Evolutionary conservation across 2,113 vertebrate genomes (phyloP).

Genomic region (Okapia johnstoni): DNA sequence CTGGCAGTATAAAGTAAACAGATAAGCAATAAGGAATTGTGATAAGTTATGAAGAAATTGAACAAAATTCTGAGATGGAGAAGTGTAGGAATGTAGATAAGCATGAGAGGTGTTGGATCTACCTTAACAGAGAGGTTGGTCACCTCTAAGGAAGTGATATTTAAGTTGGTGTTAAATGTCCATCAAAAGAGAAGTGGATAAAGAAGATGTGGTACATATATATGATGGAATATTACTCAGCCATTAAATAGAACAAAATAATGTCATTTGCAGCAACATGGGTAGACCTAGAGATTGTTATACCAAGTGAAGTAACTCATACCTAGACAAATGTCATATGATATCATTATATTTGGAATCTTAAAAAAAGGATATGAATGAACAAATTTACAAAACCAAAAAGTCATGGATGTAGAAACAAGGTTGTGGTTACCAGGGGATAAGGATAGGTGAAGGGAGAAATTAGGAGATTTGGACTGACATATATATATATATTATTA

Average conservation of each 20-base stretch:
- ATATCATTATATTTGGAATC: background rate
- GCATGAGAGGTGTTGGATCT: background rate
- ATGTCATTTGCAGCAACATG: background rate
- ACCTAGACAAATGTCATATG: background rate
- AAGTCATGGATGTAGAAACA: background rate
- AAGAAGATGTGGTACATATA: background rate
- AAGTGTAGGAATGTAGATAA: background rate
- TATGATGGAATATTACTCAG: background rate
- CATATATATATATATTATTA: background rate
- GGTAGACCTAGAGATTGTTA: background rate
- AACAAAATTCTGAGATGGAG: background rate
- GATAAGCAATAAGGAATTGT: background rate
- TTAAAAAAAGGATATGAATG: background rate
- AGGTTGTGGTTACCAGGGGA: background rate
- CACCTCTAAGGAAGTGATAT: background rate
- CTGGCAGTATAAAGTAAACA: background rate
- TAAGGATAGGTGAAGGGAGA: background rate
- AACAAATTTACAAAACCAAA: background rate
- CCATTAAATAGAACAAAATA: background rate
- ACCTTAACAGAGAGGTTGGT: background rate
- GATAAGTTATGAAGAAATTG: background rate
- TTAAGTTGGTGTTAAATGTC: background rate
- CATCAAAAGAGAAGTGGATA: background rate
- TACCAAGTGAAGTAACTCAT: background rate
- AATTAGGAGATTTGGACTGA: background rate